Evolutionary conservation across 2,888 invertebrate genomes (phyloP).

Genomic region (Cordylochernes scorpioides): DNA sequence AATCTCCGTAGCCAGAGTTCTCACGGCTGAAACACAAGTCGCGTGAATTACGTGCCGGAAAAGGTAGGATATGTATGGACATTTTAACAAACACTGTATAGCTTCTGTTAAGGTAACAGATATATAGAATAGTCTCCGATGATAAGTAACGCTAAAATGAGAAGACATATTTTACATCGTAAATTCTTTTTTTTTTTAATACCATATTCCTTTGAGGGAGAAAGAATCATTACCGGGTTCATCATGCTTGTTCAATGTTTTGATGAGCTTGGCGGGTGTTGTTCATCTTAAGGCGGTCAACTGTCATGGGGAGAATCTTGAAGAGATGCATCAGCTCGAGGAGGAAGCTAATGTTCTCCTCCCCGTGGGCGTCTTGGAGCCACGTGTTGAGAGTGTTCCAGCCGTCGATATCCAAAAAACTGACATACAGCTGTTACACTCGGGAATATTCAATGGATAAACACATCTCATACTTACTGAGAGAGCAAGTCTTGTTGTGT

Average conservation of each 20-base stretch:
- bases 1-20: constrained; percentile 44
- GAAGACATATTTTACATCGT: too few relatives aligned
- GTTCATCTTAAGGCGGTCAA: constrained; percentile 65
- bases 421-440: too few relatives aligned
- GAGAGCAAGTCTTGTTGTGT: constrained; percentile 55
- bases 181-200: background rate
- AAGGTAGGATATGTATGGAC: too few relatives aligned
- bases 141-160: too few relatives aligned
- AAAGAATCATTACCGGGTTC: constrained; percentile 54
- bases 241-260: constrained; percentile 47
- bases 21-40: constrained; percentile 34
- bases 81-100: too few relatives aligned
- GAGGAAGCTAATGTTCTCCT: constrained; percentile 60
- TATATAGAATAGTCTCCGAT: too few relatives aligned
- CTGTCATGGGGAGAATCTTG: constrained; percentile 60
- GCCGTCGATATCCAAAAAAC: constrained; percentile 66
- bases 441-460: too few relatives aligned
- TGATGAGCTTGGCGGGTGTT: constrained; percentile 72
- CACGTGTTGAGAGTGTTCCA: constrained; percentile 73
- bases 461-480: constrained; percentile 28
- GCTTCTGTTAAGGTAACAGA: too few relatives aligned
- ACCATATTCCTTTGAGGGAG: background rate
- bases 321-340: constrained; percentile 59
- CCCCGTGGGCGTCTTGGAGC: constrained; percentile 58
- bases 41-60: constrained; percentile 4